A percentile compares a stretch with the other conserved stretches of the same genome.
These are phyloP conservation scores for Cephus pygmeus DNA, from an alignment of 2,888 invertebrate species.

Conservation along the genomic window DNA sequence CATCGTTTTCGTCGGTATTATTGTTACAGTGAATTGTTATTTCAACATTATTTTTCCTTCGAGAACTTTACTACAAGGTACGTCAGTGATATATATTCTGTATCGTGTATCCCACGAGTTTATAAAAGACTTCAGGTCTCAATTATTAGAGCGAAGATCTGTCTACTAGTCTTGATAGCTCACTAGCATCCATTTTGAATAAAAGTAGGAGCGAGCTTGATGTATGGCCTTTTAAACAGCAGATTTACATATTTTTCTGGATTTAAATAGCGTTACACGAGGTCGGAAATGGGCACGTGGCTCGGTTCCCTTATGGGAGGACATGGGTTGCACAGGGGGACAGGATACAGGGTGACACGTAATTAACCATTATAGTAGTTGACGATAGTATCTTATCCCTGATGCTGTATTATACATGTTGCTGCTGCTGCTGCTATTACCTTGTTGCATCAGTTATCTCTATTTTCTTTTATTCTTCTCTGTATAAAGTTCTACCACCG, in stretches of 20 bases:
- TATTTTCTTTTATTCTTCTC: neutral
- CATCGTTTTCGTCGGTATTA: neutral
- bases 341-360: neutral
- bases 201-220: conserved; percentile 33
- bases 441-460: neutral
- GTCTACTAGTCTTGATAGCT: neutral
- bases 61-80: neutral
- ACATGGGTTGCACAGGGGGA: neutral
- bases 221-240: conserved; percentile 46
- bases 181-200: neutral
- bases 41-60: neutral
- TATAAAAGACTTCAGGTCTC: neutral
- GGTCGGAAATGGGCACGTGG: conserved; percentile 44
- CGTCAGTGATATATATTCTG: neutral
- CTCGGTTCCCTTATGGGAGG: neutral
- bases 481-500: neutral
- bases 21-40: neutral
- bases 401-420: neutral
- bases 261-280: conserved; percentile 38
- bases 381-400: neutral
- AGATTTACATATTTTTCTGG: conserved; percentile 52
- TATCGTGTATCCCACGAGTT: neutral
- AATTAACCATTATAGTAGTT: neutral
- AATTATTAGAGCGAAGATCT: neutral
- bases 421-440: neutral